Evolutionary conservation across 1,140 invertebrate species (phyloP).

Genomic region (Pseudomyrmex dendroicus): DNA sequence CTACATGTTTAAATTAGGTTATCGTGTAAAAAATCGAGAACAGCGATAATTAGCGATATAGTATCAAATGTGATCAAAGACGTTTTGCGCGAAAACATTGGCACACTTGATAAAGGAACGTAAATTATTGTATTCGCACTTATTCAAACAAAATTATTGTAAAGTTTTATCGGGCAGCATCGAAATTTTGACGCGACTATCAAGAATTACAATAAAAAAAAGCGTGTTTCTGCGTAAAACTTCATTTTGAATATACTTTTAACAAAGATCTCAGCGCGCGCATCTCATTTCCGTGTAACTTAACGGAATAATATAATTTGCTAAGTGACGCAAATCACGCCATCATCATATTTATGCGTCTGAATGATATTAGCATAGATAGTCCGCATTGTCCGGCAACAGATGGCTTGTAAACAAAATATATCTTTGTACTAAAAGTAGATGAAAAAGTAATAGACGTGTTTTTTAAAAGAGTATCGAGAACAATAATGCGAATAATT

Average conservation of each 20-base stretch:
- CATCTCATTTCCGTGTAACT: no score
- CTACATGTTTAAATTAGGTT: background rate
- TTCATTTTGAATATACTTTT: no score
- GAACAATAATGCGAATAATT: background rate
- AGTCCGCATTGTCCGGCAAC: background rate
- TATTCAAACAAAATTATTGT: slow-evolving; percentile 10
- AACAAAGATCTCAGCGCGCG: no score
- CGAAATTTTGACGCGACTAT: background rate
- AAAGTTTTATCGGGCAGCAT: no score
- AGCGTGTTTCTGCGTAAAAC: no score
- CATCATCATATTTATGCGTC: slow-evolving; percentile 6
- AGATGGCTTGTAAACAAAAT: background rate
- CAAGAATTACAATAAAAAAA: background rate
- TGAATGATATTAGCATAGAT: slow-evolving; percentile 42
- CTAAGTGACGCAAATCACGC: slow-evolving; percentile 11
- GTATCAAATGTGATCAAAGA: background rate
- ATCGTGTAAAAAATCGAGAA: background rate
- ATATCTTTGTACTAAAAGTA: no score
- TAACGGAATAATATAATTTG: background rate
- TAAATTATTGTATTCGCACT: background rate
- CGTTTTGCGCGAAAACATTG: background rate
- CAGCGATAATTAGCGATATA: background rate
- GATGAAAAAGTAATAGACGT: no score
- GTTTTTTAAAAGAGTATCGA: no score
- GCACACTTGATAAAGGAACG: background rate